Base-by-base conservation (phyloP, 2,113 vertebrate genomes). In the Ceyx melanurus region DNA sequence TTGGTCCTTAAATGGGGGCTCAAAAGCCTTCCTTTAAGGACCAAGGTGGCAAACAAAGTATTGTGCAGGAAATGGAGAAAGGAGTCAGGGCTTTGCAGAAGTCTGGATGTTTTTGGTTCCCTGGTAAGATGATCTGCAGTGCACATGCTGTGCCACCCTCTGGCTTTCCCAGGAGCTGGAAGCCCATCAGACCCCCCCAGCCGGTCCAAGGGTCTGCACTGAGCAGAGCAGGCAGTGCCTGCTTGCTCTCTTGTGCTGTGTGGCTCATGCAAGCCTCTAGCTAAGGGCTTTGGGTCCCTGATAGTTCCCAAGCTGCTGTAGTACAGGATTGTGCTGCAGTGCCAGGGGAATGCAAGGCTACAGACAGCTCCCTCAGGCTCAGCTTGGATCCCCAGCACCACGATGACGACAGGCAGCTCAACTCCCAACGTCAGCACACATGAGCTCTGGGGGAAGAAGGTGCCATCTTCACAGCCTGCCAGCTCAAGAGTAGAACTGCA, bases 371-470 rank as follows among this genome's bases (percentile, higher is more conserved):
- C 50, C 50, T 54, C 21, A 86, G 79, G 40, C 66, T 71, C 53
- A 12, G 8, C 42, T 1, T 62, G 58, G 58, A 53, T 54, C 67
- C 5, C 1, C 22, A 70, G 82, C 48, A 45, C 62, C 50, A 6
- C 40, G 26, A 78, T 37, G 60, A 76, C 65, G 82, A 95, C 77
- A 90, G 72, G 82, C 82, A 94, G 92, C 43, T 94, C 73, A 94
- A 93, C 95, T 80, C 72, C 72, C 40, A 48, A 40, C 0, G 1
- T 31, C n/a, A 81, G 86, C 79, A 88, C 79, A 91, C 85, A 68
- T 53, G 92, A 95, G 72, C 68, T 91, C 88, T 83, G 66, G 82
- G 54, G 67, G 73, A 71, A 94, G 79, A 89, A 88, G 79, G 82
- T 64, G 72, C 88, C 67, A 80, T 91, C 72, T 90, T 95, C 86